Evolutionary conservation across 2,888 invertebrate species (phyloP), one percentile per base, ranked within the genome.

Genomic region (Drosophila flavopinicola): DNA sequence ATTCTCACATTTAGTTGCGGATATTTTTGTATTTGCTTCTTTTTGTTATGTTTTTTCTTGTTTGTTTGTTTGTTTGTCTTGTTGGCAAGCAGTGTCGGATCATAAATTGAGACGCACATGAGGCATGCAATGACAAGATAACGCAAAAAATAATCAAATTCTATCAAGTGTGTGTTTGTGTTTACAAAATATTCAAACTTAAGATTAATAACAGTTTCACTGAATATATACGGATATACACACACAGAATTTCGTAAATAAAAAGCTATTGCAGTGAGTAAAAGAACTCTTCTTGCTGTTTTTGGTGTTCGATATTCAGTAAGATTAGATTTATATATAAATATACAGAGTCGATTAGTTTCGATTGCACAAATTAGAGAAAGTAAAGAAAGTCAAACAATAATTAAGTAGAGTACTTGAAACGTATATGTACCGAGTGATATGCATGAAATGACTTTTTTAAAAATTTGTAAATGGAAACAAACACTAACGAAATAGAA

Each of bases 211-310:
- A 76, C 56, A 76, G 35, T 60, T 38, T 63, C 30, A 56, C 58
- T 61, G 45, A 57, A 45, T 38, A 20, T 20, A 35, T 27, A 27
- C 15, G 20, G 4, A 10, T 9, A 20, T 33, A 33, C 20, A 37
- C 42, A 66, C 61, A 59, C 65, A 80, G 38, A 58, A 45, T 45
- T 54, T 54, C 27, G 17, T 68, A 54, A 51, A 44, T 47, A 25
- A 37, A 54, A 66, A 52, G 56, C 86, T 87, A 89, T 80, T 90
- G 86, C 69, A 89, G 74, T 59, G 88, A 82, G 80, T 89, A 89
- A 69, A 89, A 89, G 68, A 87, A 89, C 68, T 88, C 87, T 76
- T 90, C 88, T 83, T 90, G 85, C 87, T 88, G 49, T 67, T 69
- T 65, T 63, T 48, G 30, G 60, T 56, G 49, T 45, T 73, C 38